Conservation (phyloP, 2,113 vertebrate species). For the Lates calcarifer region DNA sequence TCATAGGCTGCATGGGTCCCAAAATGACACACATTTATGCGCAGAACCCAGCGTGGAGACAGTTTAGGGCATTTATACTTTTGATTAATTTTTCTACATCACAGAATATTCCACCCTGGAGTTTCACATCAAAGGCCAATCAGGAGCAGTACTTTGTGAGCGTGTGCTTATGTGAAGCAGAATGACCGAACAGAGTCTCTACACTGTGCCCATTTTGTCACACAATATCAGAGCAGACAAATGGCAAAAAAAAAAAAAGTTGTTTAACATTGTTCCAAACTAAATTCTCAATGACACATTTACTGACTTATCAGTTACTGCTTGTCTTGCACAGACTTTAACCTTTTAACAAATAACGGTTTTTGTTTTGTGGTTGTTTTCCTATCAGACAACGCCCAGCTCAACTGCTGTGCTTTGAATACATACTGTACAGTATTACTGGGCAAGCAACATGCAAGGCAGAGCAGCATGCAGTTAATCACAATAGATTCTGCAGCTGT, state of each 20-base stretch:
- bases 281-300: background rate
- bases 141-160: slow-evolving; percentile 20
- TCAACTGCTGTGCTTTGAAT: slow-evolving; percentile 10
- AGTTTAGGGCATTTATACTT: background rate
- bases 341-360: background rate
- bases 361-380: background rate
- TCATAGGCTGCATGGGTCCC: background rate
- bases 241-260: slow-evolving; percentile 24
- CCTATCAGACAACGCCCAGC: background rate
- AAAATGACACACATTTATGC: background rate
- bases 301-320: slow-evolving; percentile 9
- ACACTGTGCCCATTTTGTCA: slow-evolving; percentile 15
- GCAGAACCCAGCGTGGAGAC: background rate
- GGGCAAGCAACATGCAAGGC: slow-evolving; percentile 22
- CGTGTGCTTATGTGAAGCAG: background rate
- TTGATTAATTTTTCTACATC: background rate
- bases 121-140: background rate
- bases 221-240: slow-evolving; percentile 20
- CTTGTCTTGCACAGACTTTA: background rate
- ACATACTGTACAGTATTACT: background rate
- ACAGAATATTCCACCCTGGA: background rate
- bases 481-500: slow-evolving; percentile 54
- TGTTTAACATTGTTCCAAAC: slow-evolving; percentile 10
- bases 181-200: slow-evolving; percentile 35
- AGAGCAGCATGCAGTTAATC: slow-evolving; percentile 33